Evolutionary conservation across 2,113 vertebrate genomes (phyloP).

Genomic region (Centropus unirufus): DNA sequence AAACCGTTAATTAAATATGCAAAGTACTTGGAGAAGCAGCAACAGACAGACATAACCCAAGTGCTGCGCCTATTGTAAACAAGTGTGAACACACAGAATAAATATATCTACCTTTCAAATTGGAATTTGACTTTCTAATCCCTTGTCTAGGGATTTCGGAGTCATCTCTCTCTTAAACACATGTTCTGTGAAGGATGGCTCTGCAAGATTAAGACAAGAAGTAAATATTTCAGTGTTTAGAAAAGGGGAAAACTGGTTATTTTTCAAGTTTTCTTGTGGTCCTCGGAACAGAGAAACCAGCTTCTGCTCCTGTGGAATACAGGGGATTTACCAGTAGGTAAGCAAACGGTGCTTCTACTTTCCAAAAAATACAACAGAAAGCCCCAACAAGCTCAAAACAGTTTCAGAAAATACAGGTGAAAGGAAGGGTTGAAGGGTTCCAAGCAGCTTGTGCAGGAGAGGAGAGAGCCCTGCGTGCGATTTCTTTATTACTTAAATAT

Average conservation of each 20-base stretch:
- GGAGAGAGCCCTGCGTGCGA: neutral
- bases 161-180: neutral
- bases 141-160: neutral
- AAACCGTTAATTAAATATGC: constrained; percentile 4
- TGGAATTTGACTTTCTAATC: constrained; percentile 8
- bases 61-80: neutral
- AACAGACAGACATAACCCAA: neutral
- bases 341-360: neutral
- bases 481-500: neutral
- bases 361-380: constrained; percentile 7
- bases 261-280: neutral
- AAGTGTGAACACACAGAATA: neutral
- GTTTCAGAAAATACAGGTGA: neutral
- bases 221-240: constrained; percentile 1
- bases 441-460: neutral
- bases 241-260: neutral
- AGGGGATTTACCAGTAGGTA: neutral
- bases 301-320: neutral
- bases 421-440: neutral
- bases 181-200: neutral
- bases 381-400: constrained; percentile 3
- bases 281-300: neutral
- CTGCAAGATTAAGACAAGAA: constrained; percentile 6
- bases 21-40: neutral
- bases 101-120: neutral